Percentiles rank a stretch among this genome's conserved stretches.
Evolutionary conservation across 2,888 invertebrate species (phyloP).

Genomic region (Herminia tarsipennalis): DNA sequence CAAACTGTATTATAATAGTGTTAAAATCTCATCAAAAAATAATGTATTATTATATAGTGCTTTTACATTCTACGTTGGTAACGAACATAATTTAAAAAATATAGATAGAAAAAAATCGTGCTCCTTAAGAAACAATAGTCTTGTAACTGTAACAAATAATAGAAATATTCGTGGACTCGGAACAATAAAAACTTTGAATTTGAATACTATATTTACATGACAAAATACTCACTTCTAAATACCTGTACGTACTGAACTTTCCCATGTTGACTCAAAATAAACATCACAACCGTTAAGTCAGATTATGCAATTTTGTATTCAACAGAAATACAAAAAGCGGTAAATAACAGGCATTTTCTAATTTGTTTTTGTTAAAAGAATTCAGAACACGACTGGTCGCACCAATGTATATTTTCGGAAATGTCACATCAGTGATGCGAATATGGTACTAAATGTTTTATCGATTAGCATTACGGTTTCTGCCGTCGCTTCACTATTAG

Average conservation of each 20-base stretch:
- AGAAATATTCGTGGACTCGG: background rate
- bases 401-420: conserved; percentile 12
- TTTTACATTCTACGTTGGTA: too few species aligned
- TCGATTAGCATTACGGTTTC: too few species aligned
- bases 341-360: conserved; percentile 20
- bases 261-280: conserved; percentile 76
- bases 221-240: conserved; percentile 77
- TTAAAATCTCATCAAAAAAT: too few species aligned
- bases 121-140: too few species aligned
- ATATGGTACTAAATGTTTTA: background rate
- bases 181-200: conserved; percentile 1
- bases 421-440: conserved; percentile 2
- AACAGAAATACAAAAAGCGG: conserved; percentile 15
- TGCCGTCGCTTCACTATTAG: too few species aligned
- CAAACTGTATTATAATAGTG: too few species aligned
- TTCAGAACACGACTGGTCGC: conserved; percentile 7
- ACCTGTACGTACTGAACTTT: conserved; percentile 84
- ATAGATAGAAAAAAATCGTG: too few species aligned
- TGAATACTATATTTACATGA: conserved; percentile 12
- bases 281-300: conserved; percentile 69
- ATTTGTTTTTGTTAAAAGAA: conserved; percentile 12
- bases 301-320: conserved; percentile 16
- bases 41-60: too few species aligned
- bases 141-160: background rate
- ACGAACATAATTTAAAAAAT: too few species aligned